phyloP scores from a whole-genome alignment of 2,888 invertebrate species.

The Drosophila fungiperda region DNA sequence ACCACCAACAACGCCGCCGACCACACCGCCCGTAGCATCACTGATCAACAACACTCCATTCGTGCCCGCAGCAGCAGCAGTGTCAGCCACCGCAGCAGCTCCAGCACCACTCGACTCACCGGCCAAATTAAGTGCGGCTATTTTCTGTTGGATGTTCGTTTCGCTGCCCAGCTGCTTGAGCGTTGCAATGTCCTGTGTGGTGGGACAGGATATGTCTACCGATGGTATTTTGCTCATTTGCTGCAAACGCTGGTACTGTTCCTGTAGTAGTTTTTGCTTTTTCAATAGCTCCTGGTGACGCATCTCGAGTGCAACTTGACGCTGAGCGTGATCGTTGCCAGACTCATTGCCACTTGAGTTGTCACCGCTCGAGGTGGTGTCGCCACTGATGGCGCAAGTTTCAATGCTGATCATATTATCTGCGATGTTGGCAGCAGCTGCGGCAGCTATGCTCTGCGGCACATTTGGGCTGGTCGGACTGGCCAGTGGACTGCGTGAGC shows the following conservation, averaged over 20 bases:
- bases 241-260: constrained; percentile 95
- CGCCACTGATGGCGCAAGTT: constrained; percentile 49
- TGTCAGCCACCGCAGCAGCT: constrained; percentile 68
- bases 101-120: constrained; percentile 49
- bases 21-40: constrained; percentile 67
- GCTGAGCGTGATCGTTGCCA: constrained; percentile 89
- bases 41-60: constrained; percentile 72
- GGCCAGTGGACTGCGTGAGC: constrained; percentile 94
- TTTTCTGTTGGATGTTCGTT: constrained; percentile 92
- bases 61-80: constrained; percentile 68
- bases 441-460: constrained; percentile 87
- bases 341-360: constrained; percentile 92
- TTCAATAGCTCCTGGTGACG: constrained; percentile 95
- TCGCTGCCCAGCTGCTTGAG: constrained; percentile 95
- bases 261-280: constrained; percentile 95
- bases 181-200: constrained; percentile 85
- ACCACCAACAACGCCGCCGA: constrained; percentile 56
- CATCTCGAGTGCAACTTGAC: constrained; percentile 92
- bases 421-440: constrained; percentile 78
- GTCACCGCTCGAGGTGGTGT: constrained; percentile 84
- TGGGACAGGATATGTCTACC: constrained; percentile 87
- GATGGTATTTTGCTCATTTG: constrained; percentile 93
- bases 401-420: constrained; percentile 45
- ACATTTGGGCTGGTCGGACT: constrained; percentile 92
- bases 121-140: constrained; percentile 67